phyloP scores from a whole-genome alignment of 2,888 invertebrate genomes.

The Scrobipalpa costella region DNA sequence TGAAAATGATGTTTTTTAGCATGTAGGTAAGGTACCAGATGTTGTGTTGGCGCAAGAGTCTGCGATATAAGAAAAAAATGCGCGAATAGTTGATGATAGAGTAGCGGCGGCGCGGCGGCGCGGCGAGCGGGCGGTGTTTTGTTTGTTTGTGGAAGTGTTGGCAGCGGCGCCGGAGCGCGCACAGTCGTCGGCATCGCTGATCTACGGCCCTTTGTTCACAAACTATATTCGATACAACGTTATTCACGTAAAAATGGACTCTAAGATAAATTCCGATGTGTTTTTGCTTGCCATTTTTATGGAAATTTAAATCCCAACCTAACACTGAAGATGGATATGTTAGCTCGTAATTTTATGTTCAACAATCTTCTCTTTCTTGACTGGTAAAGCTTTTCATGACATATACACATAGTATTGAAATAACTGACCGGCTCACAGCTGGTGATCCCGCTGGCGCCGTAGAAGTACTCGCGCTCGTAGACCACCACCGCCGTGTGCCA shows the following conservation, averaged over 20 bases:
- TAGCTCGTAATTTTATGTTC: no score
- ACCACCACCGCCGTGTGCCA: slow-evolving; percentile 98
- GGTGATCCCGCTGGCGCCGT: slow-evolving; percentile 90
- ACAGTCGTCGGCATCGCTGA: neutral
- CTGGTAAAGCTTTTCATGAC: neutral
- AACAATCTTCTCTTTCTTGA: no score
- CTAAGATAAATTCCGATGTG: no score
- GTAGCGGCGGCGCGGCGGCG: neutral
- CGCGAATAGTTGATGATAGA: neutral
- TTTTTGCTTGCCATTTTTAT: no score
- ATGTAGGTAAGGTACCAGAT: no score
- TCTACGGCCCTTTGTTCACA: slow-evolving; percentile 9
- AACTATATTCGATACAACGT: neutral
- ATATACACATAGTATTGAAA: slow-evolving; percentile 43
- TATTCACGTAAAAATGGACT: neutral
- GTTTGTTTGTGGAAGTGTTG: neutral
- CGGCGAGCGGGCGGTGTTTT: neutral
- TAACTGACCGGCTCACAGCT: slow-evolving; percentile 89
- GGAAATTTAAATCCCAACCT: no score
- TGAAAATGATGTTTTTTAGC: no score
- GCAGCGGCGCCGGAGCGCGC: neutral
- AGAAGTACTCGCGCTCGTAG: slow-evolving; percentile 93
- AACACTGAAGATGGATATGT: no score
- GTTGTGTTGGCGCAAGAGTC: neutral
- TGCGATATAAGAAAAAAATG: neutral